Evolutionary conservation across 23 tunicate genomes (phyloP), one percentile per base, ranked within the genome.

Genomic region (Ciona savignyi): DNA sequence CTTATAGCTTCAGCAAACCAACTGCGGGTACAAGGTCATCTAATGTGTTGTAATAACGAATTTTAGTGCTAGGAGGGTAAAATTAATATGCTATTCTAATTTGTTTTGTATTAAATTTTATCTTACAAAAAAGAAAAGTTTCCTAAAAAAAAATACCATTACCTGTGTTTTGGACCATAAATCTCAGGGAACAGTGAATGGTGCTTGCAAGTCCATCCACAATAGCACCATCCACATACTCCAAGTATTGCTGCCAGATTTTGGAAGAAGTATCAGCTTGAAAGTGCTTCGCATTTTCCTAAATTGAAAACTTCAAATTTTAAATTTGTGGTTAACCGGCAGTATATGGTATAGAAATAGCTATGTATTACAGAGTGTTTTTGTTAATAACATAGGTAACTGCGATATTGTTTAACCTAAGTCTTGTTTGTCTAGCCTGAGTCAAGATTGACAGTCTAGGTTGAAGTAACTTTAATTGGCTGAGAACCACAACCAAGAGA

Each of bases 141-240:
- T 11, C 19, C 20, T 49, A 20, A 49, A 11, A 49, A 20, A 11
- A 11, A 20, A 49, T 49, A 15, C 23, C 23, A 51, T 20, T n/a
- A 89, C 96, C 89, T 62, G 96, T 83, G 51, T 89, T 89, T 23
- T 34, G 25, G 0, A 83, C 82, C 31, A 89, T 30, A 34, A 83
- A 89, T 11, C 60, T 29, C 68, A 89, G 75, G n/a, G 96, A 89
- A 32, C 74, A 74, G 4, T 78, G 56, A 35, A 89, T 74, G n/a
- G 89, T 85, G 32, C 29, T 73, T 62, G 34, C 73, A 27, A 83
- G 62, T 62, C 96, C 96, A 9, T 83, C 84, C 20, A 78, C 60
- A 31, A 89, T 82, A 6, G 77, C 68, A 28, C 74, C 87, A 35
- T 89, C 96, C 15, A 89, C 63, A 65, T 74, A 89, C 23, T 89